A percentile compares a stretch with the other conserved stretches of the same genome.
Conservation (phyloP, 2,888 invertebrate species). For the Autographa gamma region DNA sequence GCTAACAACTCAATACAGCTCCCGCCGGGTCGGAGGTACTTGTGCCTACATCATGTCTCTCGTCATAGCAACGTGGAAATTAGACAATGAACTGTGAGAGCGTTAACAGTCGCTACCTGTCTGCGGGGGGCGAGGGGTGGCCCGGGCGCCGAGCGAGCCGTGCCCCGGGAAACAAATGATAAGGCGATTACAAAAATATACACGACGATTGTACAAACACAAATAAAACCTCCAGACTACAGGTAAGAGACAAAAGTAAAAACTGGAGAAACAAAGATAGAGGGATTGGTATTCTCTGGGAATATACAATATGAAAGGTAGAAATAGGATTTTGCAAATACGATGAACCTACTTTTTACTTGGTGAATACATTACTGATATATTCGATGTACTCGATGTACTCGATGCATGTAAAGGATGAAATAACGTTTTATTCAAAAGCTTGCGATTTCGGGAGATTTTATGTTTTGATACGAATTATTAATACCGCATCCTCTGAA, state of each 20-base stretch:
- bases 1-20: constrained; percentile 45
- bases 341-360: not conserved
- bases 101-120: constrained; percentile 59
- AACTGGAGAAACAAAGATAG: constrained; percentile 4
- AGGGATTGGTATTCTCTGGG: constrained; percentile 6
- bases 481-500: no score
- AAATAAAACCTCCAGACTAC: constrained; percentile 27
- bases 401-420: not conserved
- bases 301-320: not conserved
- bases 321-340: not conserved
- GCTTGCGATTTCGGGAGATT: not conserved
- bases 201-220: constrained; percentile 33
- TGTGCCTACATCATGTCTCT: constrained; percentile 63
- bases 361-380: not conserved
- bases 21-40: constrained; percentile 38
- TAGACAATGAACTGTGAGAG: constrained; percentile 66
- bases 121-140: constrained; percentile 36
- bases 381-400: not conserved
- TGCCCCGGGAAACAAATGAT: constrained; percentile 50
- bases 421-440: not conserved
- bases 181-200: constrained; percentile 55
- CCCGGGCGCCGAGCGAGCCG: constrained; percentile 33
- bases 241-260: constrained; percentile 12
- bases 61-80: constrained; percentile 74
- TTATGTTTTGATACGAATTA: not conserved